phyloP scores from a whole-genome alignment of 2,888 invertebrate species.

The Eudasyphora cyanicolor region DNA sequence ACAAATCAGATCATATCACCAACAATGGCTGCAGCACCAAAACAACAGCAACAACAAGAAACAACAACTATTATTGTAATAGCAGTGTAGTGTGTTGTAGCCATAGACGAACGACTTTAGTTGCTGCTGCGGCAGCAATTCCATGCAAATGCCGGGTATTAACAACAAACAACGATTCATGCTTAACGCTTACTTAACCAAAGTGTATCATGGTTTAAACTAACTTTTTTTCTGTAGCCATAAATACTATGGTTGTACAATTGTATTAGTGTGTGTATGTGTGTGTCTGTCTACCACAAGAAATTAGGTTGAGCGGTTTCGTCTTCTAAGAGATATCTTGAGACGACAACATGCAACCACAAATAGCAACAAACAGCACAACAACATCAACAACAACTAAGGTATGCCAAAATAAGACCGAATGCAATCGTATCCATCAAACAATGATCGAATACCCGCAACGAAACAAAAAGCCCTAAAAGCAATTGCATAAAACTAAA shows the following conservation, averaged over 20 bases:
- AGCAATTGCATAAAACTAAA: constrained; percentile 64
- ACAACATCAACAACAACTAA: constrained; percentile 6
- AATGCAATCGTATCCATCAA: constrained; percentile 33
- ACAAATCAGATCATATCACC: constrained; percentile 67
- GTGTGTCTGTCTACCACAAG: constrained; percentile 43
- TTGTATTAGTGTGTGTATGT: background rate
- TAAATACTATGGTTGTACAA: too few relatives aligned
- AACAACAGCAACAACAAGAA: background rate
- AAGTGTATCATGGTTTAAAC: constrained; percentile 55
- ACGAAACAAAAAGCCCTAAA: constrained; percentile 60
- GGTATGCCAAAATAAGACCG: constrained; percentile 9
- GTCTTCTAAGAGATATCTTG: constrained; percentile 39
- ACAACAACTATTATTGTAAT: background rate
- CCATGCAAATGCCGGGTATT: background rate
- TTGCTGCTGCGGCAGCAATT: constrained; percentile 1
- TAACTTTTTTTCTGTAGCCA: background rate
- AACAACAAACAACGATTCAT: constrained; percentile 1
- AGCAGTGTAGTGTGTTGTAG: too few relatives aligned
- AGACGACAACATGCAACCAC: constrained; percentile 33
- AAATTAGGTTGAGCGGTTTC: constrained; percentile 65
- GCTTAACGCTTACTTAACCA: constrained; percentile 49
- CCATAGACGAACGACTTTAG: constrained; percentile 17
- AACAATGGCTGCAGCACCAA: background rate
- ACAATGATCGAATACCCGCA: constrained; percentile 44
- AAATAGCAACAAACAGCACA: constrained; percentile 41